Evolutionary conservation across 2,888 invertebrate genomes (phyloP), one percentile per base, ranked within the genome.

Genomic region (Campoplex capitator): DNA sequence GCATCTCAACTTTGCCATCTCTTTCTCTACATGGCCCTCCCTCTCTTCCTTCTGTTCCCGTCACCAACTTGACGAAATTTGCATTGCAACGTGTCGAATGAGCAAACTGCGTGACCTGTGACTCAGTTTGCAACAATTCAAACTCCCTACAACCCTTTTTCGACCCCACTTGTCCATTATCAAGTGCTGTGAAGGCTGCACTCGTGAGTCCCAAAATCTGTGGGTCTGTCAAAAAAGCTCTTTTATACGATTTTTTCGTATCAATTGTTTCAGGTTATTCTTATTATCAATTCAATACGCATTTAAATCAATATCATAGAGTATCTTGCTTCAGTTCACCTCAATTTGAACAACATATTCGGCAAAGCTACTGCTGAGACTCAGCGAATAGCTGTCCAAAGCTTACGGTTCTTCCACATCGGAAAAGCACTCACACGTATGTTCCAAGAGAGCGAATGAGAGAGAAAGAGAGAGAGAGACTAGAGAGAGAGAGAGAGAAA

Each of bases 81-180:
- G 92, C 92, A 92, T 92, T 89, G 89, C 88, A 90, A 92, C 91
- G 92, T 91, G 91, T 91, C 91, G 91, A 91, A 91, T 89, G 88
- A 88, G 73, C 67, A 56, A 42, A 54, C 56, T 51, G 56, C 65
- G 62, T 65, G 77, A 85, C 18, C 42, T 42, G 16, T 42, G 42
- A 42, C 68, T 42, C 2, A 42, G 68, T 68, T 38, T 11, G 42
- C 3, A 68, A 68, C 68, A 68, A 42, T 42, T 42, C 38, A 23
- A 68, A 1, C 13, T 11, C 54, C 38, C 35, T 74, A 13, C 2
- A 38, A 71, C 11, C n/a, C 32, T 3, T 32, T 51, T 32, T 32
- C 32, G 51, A 23, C 45, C 45, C 71, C 54, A 7, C 3, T 23
- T 23, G 6, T 32, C 13, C 16, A 16, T 62, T 32, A 16, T 7